Evolutionary conservation across 2,113 vertebrate species (phyloP).

Genomic region (Cinclus cinclus): DNA sequence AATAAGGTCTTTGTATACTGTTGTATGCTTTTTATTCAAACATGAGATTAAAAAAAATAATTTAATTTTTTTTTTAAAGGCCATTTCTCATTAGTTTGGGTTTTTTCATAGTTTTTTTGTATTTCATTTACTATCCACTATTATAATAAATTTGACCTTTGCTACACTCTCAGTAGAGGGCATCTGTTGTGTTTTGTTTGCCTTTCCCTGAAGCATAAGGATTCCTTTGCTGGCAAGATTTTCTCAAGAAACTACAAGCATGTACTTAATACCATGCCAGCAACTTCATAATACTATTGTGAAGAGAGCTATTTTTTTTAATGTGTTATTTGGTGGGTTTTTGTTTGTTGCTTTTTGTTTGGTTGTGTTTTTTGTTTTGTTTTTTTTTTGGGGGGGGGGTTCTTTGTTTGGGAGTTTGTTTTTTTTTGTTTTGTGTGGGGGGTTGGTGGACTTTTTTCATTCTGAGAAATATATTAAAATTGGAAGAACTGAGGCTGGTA

Average conservation of each 20-base stretch:
- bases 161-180: background rate
- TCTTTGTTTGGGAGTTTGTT: background rate
- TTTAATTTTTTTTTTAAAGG: background rate
- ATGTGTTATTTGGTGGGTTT: background rate
- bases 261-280: background rate
- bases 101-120: background rate
- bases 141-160: background rate
- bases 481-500: background rate
- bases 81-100: background rate
- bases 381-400: too few species aligned
- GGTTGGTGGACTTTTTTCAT: background rate
- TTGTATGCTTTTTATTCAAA: background rate
- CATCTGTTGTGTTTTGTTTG: background rate
- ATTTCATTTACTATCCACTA: background rate
- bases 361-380: background rate
- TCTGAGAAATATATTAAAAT: background rate
- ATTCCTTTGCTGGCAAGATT: background rate
- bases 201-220: background rate
- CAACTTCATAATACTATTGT: background rate
- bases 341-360: accelerated
- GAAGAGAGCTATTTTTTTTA: background rate
- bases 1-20: background rate
- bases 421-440: background rate
- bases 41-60: background rate
- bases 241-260: background rate